phyloP scores from a whole-genome alignment of 1,140 invertebrate species.

The Drosophila tani region DNA sequence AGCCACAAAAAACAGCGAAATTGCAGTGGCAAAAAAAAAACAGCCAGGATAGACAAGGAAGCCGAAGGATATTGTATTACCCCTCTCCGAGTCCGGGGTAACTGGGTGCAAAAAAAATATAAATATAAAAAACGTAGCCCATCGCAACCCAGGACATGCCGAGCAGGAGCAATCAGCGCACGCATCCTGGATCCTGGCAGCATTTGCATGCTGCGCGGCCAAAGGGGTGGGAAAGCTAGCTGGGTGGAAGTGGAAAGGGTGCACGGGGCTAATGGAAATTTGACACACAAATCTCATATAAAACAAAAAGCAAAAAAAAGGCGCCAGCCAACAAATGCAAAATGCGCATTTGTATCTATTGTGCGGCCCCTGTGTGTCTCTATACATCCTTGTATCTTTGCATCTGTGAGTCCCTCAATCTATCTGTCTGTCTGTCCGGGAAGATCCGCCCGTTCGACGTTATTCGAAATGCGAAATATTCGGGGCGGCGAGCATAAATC shows the following conservation, averaged over 20 bases:
- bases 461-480: background rate
- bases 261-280: conserved; percentile 79
- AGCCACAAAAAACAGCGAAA: conserved; percentile 67
- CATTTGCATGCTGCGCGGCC: conserved; percentile 52
- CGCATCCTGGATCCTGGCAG: conserved; percentile 13
- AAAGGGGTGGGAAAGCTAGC: conserved; percentile 35
- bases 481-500: conserved; percentile 75
- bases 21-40: conserved; percentile 42
- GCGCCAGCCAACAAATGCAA: conserved; percentile 61
- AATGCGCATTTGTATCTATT: conserved; percentile 74
- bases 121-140: conserved; percentile 28
- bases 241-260: conserved; percentile 5
- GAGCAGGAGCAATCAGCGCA: conserved; percentile 31
- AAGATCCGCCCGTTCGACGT: conserved; percentile 61
- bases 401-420: conserved; percentile 15
- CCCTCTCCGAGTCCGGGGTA: conserved; percentile 51
- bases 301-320: conserved; percentile 53
- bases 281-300: conserved; percentile 82
- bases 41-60: conserved; percentile 14
- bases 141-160: conserved; percentile 17
- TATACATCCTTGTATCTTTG: conserved; percentile 12
- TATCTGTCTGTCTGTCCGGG: conserved; percentile 9
- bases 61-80: conserved; percentile 67
- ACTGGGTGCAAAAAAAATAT: conserved; percentile 11
- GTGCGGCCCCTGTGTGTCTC: conserved; percentile 17